Base-by-base conservation (phyloP, 1,140 invertebrate species). In the Orussus abietinus region DNA sequence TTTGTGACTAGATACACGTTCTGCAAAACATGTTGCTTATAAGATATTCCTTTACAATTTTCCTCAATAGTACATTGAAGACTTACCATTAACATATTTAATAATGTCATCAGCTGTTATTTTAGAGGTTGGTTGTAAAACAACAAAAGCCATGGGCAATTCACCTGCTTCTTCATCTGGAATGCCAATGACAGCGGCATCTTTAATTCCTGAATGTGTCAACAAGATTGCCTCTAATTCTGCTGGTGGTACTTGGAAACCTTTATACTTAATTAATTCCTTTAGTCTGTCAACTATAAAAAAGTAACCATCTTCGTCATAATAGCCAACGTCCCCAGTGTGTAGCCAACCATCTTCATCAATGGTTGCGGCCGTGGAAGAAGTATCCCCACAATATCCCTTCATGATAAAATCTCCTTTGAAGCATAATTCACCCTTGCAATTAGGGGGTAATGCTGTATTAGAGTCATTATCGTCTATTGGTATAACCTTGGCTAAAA, bases 181-280 rank as follows among this genome's bases (percentile, higher is more conserved):
- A 11, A 82, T 54, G 6, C 86, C 88, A 37, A 86, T 75, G 1
- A 91, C 86, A 2, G 78, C 86, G 9, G 74, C 83, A 51, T 90
- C 87, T 47, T 69, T 65, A 12, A 91, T 70, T 14, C 63, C 72
- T n/a, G 80, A 77, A 66, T 85, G 80, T 21, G 74, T 74, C 22
- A 85, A 59, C 20, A 91, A 58, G 14, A 90, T 45, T 18, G 76
- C 77, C 77, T 91, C 88, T 9, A 68, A 38, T 37, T 75, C 62
- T 12, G 62, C 59, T 35, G 74, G 55, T 47, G 59, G 51, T 44
- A 78, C 77, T 62, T 80, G 78, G 38, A 69, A 66, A 10, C 76
- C 78, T 62, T 78, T 80, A 35, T 82, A 87, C 62, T 90, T 90
- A 38, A 89, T 84, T 12, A 88, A 69, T 60, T 87, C 84, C 47